phyloP scores from a whole-genome alignment of 2,888 invertebrate genomes.

The Hecatera dysodea region DNA sequence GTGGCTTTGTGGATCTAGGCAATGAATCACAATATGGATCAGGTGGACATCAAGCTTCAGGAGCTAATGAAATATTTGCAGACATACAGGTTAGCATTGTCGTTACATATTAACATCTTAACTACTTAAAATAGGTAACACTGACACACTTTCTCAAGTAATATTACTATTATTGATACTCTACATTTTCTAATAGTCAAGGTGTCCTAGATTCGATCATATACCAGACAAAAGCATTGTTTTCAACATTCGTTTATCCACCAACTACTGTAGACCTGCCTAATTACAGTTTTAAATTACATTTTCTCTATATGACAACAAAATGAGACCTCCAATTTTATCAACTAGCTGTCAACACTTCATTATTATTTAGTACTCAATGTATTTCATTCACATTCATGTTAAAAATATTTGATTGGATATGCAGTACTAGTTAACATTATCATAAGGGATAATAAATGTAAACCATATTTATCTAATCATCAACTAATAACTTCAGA shows the following conservation, averaged over 20 bases:
- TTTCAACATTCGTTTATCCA: constrained; percentile 10
- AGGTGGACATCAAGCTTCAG: constrained; percentile 96
- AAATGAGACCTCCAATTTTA: background rate
- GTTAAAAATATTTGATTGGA: background rate
- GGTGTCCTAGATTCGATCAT: constrained; percentile 10
- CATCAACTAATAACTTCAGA: constrained; percentile 28
- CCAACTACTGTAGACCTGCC: background rate
- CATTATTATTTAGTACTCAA: background rate
- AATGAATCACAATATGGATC: constrained; percentile 94
- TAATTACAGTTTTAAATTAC: background rate
- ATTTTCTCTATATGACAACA: background rate
- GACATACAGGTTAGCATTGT: constrained; percentile 94
- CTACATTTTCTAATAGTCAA: constrained; percentile 16
- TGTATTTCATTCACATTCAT: background rate
- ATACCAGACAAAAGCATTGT: background rate
- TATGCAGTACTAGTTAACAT: background rate
- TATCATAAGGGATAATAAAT: constrained; percentile 25
- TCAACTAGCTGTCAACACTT: background rate
- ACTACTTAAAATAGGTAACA: background rate
- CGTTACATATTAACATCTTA: background rate
- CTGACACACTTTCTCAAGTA: constrained; percentile 30
- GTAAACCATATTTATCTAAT: constrained; percentile 43
- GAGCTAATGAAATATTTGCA: constrained; percentile 97
- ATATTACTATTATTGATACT: constrained; percentile 11
- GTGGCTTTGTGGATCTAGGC: constrained; percentile 94